These are phyloP conservation scores for Hirudo medicinalis DNA, from an alignment of 1,140 invertebrate genomes.

Conservation along the genomic window DNA sequence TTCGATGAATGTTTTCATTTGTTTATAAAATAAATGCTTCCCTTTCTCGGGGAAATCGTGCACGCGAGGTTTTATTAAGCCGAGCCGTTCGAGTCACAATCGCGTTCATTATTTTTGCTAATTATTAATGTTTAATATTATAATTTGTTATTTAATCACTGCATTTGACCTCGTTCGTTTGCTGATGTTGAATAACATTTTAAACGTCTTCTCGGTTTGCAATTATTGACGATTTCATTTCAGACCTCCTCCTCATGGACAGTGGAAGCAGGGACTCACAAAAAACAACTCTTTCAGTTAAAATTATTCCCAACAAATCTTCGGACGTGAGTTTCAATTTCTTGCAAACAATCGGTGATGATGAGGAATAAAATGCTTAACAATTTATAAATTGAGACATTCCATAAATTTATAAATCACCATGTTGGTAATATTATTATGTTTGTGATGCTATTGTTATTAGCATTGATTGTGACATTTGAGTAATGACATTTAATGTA, in stretches of 20 bases:
- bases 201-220: no score
- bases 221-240: background rate
- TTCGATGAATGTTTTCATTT: background rate
- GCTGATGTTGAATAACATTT: no score
- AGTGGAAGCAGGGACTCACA: conserved; percentile 1
- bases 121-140: conserved; percentile 8
- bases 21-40: no score
- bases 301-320: background rate
- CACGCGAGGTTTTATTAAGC: no score
- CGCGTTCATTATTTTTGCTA: background rate
- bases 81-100: background rate
- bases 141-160: background rate
- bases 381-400: background rate
- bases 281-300: background rate
- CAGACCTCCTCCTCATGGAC: conserved; percentile 4
- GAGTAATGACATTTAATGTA: no score
- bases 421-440: background rate
- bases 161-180: background rate
- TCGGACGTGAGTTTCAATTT: background rate
- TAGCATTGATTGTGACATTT: no score
- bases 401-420: background rate
- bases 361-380: no score
- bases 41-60: no score
- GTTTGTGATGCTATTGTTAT: background rate
- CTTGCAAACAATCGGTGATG: no score